phyloP scores from a whole-genome alignment of 2,113 vertebrate genomes.

The Ancistrus triradiatus region DNA sequence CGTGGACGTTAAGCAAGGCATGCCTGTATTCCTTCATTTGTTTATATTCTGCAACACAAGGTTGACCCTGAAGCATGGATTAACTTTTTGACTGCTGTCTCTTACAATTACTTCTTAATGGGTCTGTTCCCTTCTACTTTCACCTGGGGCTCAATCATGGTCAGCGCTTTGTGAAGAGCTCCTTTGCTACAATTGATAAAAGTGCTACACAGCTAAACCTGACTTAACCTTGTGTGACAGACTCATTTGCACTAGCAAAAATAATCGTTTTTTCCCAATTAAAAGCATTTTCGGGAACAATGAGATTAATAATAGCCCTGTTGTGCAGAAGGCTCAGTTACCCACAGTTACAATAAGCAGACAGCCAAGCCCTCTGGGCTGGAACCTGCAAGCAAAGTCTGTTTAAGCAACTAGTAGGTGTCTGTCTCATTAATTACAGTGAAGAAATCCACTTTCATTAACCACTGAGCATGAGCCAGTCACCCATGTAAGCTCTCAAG shows the following conservation, averaged over 20 bases:
- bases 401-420: constrained; percentile 41
- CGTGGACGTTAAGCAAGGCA: no score
- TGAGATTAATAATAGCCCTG: constrained; percentile 30
- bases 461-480: constrained; percentile 15
- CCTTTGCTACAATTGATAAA: no score
- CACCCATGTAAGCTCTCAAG: constrained; percentile 46
- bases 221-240: neutral
- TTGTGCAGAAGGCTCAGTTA: constrained; percentile 48
- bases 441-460: constrained; percentile 27
- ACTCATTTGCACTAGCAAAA: constrained; percentile 16
- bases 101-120: no score
- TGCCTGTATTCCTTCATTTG: no score
- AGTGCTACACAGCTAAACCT: no score
- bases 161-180: no score
- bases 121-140: no score
- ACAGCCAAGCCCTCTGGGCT: constrained; percentile 30
- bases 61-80: no score
- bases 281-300: constrained; percentile 42
- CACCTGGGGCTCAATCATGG: no score
- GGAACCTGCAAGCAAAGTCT: constrained; percentile 43
- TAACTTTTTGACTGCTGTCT: no score
- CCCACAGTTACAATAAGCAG: constrained; percentile 34
- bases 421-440: constrained; percentile 48
- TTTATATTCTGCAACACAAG: no score
- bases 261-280: constrained; percentile 49